A percentile compares a stretch with the other conserved stretches of the same genome.
These are phyloP conservation scores for Microplitis manilae DNA, from an alignment of 2,888 invertebrate genomes.

Conservation along the genomic window DNA sequence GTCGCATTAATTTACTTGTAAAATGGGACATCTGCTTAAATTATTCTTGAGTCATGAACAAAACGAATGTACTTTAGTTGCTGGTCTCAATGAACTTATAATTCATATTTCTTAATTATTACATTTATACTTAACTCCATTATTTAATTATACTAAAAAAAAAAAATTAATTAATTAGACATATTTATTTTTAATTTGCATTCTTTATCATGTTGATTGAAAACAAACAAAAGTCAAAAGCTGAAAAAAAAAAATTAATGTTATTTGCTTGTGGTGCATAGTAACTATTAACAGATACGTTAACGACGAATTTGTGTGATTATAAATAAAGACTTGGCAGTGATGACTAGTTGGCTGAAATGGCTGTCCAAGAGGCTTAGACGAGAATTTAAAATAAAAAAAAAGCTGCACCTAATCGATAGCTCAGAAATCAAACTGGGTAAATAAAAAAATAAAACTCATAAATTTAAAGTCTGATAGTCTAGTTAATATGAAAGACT, in stretches of 20 bases:
- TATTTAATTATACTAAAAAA: neutral
- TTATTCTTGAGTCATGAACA: slow-evolving; percentile 1
- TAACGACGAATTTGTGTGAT: slow-evolving; percentile 27
- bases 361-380: neutral
- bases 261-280: slow-evolving; percentile 18
- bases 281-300: slow-evolving; percentile 32
- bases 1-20: slow-evolving; percentile 19
- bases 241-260: neutral
- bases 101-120: neutral
- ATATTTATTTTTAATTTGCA: too few species aligned
- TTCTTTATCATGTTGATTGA: too few species aligned
- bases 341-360: slow-evolving; percentile 1
- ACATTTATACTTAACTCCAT: neutral
- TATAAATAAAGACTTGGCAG: slow-evolving; percentile 40
- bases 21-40: slow-evolving; percentile 7
- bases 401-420: neutral
- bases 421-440: neutral
- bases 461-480: neutral
- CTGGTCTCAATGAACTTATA: neutral
- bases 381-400: neutral
- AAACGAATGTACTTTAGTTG: neutral
- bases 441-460: neutral
- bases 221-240: neutral
- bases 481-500: neutral
- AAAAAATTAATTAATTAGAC: too few species aligned